Evolutionary conservation across 2,113 vertebrate genomes (phyloP).

Genomic region (Sclerurus mexicanus): DNA sequence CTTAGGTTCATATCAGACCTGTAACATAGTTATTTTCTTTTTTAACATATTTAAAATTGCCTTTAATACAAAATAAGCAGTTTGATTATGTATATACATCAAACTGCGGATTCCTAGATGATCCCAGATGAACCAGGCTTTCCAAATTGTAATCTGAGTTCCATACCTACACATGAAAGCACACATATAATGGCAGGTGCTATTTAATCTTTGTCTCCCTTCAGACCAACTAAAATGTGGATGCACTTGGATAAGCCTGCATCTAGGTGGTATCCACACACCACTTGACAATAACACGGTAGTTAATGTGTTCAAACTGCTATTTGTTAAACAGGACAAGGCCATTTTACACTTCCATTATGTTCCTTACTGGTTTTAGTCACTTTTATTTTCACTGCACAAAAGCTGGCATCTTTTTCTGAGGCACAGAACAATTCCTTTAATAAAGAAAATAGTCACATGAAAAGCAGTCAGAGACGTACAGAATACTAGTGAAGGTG

Average conservation of each 20-base stretch:
- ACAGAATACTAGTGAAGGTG: accelerated
- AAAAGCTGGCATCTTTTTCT: not conserved
- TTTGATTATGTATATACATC: not conserved
- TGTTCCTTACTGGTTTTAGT: not conserved
- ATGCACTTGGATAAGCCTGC: not conserved
- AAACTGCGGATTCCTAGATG: not conserved
- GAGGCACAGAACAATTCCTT: not conserved
- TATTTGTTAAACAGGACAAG: not conserved
- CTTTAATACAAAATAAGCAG: not conserved
- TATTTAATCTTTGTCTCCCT: not conserved
- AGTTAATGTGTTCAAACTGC: not conserved
- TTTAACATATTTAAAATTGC: not conserved
- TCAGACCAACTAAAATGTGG: not conserved
- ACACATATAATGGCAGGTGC: not conserved
- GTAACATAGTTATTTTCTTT: not conserved
- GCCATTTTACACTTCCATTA: not conserved
- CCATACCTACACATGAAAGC: not conserved
- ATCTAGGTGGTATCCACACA: not conserved
- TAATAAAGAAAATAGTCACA: not conserved
- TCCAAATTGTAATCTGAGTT: not conserved
- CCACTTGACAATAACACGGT: not conserved
- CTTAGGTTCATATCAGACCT: not conserved
- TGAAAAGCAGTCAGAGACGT: not conserved
- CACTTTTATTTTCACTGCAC: not conserved
- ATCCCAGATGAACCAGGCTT: not conserved